Conservation (phyloP, 2,797 vertebrate species). For the Scleropages formosus region DNA sequence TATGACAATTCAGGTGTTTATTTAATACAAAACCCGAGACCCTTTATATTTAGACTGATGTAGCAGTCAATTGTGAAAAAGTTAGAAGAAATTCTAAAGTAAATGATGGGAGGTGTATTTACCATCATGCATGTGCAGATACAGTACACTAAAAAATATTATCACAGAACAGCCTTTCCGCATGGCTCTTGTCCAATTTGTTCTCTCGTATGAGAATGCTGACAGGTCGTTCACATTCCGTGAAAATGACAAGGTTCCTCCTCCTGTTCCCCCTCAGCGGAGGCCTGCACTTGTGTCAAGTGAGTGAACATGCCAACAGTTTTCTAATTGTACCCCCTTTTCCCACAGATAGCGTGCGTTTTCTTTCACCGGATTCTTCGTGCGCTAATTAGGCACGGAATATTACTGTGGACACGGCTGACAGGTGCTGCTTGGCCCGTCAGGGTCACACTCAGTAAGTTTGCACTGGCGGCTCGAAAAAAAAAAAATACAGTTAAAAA, state of each 20-base stretch:
- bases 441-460: constrained; percentile 90
- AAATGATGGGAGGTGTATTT: too few species aligned
- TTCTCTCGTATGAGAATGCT: constrained; percentile 12
- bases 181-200: constrained; percentile 14
- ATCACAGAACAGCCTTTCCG: background rate
- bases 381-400: constrained; percentile 98
- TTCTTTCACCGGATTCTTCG: constrained; percentile 87
- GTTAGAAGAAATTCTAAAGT: too few species aligned
- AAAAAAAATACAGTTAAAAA: background rate
- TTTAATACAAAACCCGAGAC: too few species aligned
- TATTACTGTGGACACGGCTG: constrained; percentile 93
- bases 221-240: constrained; percentile 24
- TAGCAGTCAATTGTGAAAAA: too few species aligned
- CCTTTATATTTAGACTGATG: too few species aligned
- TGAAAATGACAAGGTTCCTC: constrained; percentile 17
- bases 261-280: background rate
- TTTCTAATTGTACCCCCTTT: constrained; percentile 84
- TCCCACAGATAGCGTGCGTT: constrained; percentile 77
- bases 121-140: too few species aligned
- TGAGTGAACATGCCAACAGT: constrained; percentile 64
- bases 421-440: constrained; percentile 97
- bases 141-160: background rate
- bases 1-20: too few species aligned
- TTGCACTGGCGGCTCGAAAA: constrained; percentile 84
- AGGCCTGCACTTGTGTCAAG: constrained; percentile 13